Percentiles rank a stretch among this genome's conserved stretches.
Evolutionary conservation across 30 jellyfish, hydroid and myxozoan species (phyloP).

Genomic region (Pelagia noctiluca): DNA sequence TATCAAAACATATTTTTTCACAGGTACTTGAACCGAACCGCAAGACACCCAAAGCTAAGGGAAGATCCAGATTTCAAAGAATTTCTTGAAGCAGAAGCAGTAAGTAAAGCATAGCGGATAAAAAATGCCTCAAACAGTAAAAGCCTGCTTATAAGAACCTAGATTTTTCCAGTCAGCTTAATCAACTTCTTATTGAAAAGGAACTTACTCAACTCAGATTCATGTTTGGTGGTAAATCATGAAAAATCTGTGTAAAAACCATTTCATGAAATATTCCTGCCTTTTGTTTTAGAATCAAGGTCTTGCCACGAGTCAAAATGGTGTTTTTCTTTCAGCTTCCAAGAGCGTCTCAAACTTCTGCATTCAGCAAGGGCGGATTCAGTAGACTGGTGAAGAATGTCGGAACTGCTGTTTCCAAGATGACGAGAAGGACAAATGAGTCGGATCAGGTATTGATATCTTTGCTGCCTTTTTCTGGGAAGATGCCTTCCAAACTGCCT

Average conservation of each 20-base stretch:
- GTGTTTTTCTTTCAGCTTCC: slow-evolving; percentile 74
- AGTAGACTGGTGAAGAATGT: slow-evolving; percentile 85
- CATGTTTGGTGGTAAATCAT: no score
- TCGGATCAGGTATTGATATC: slow-evolving; percentile 87
- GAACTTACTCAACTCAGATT: no score
- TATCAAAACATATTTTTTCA: background rate
- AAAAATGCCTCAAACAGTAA: no score
- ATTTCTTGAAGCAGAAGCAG: slow-evolving; percentile 92
- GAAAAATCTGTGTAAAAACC: no score
- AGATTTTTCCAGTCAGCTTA: no score
- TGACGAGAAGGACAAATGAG: slow-evolving; percentile 82
- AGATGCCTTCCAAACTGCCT: no score
- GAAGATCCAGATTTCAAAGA: slow-evolving; percentile 95
- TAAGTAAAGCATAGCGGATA: slow-evolving; percentile 21
- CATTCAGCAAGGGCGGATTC: slow-evolving; percentile 95
- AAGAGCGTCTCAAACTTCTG: slow-evolving; percentile 93
- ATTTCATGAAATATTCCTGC: no score
- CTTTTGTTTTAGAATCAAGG: no score
- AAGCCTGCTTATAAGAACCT: no score
- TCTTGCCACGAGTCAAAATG: background rate
- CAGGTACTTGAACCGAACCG: slow-evolving; percentile 86
- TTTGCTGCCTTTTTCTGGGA: no score
- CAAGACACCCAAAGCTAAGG: slow-evolving; percentile 74
- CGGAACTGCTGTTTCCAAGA: slow-evolving; percentile 93
- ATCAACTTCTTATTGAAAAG: no score